Base-by-base conservation (phyloP, 2,888 invertebrate species). In the Pasiphila rectangulata region DNA sequence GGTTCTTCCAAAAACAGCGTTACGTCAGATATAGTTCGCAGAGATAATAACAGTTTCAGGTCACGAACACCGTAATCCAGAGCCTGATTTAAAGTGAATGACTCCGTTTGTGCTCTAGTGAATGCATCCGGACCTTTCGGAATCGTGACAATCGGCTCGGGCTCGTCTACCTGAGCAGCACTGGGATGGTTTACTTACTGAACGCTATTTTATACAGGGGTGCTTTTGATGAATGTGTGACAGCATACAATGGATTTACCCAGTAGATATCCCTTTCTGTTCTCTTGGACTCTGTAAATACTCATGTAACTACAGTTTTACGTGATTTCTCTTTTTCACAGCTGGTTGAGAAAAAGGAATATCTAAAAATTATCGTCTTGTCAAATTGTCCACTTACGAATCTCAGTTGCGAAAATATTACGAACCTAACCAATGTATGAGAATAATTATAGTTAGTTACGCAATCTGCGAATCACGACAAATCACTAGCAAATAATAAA, bases 121-220 rank as follows among this genome's bases (percentile, higher is more conserved):
- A 78, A 77, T 79, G 81, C 78, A 77, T 79, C 79, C 79, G 79
- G 76, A 73, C 75, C 81, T 74, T 75, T 66, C 59, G 62, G 45
- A 64, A 56, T 61, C 70, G 70, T 71, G 72, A 71, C 71, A 60
- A 65, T 64, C 67, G 54, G 53, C 52, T 56, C 52, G 51, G 36
- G 17, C 13, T 25, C 24, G 24, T 21, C 61, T 71, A 64, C 64
- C 63, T 67, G 57, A 56, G 51, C 20, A 19, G 3, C 6, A 44
- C 51, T 21, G 34, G 19, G 36, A 46, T 40, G 40, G 13, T 45
- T 35, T 27, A 2, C 3, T 6, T 27, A 42, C 13, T 27, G 25
- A 34, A 47, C 32, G 13, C 12, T 17, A 27, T 15, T 37, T 5
- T 23, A 10, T 9, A 24, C 15, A 24, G 27, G 27, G 7, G 7